Evolutionary conservation across 2,113 vertebrate genomes (phyloP), one percentile per base, ranked within the genome.

Genomic region (Gadus chalcogrammus): DNA sequence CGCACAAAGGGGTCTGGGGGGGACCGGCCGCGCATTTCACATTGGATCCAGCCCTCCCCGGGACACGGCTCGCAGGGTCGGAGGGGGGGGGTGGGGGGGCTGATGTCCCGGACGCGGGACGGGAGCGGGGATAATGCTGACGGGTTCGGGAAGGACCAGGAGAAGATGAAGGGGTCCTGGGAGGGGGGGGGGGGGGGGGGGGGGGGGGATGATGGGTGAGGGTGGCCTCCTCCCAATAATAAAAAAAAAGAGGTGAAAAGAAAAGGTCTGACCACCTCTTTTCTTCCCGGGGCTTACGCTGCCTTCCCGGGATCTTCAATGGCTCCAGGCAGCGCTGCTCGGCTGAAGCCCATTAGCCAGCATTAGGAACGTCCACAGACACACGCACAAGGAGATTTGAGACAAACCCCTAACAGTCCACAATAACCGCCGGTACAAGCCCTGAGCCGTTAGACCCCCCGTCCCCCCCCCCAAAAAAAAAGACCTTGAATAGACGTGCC

Each of bases 341-440:
- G 89, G 91, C 94, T 89, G 95, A 95, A 95, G 93, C 95, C 95
- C 93, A 96, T 96, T 97, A 97, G 95, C 95, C 88, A 94, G 95
- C 91, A 97, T 98, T 98, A 97, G 94, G 92, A 94, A 91, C 94
- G 93, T 94, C 94, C 93, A 88, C 87, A 94, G 87, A 80, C 75
- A 95, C 94, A 88, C 94, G 79, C 95, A 94, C 94, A 96, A 95
- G 94, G 93, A 97, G 95, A 98, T 97, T 96, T 96, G 94, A 98
- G 94, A 94, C 94, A 94, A 95, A 96, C 96, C 95, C 96, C 95
- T 91, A 99, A 94, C 94, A 96, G 95, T 93, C 94, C 92, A 95
- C 94, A 97, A 97, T 95, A 98, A 96, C 96, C 93, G 91, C 95
- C 95, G 94, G 95, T 98, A 90, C 95, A 97, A 95, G 96, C 95